Percentiles rank a stretch among this genome's conserved stretches.
These are phyloP conservation scores for Hymenochirus boettgeri DNA, from an alignment of 2,113 vertebrate species.

Conservation along the genomic window DNA sequence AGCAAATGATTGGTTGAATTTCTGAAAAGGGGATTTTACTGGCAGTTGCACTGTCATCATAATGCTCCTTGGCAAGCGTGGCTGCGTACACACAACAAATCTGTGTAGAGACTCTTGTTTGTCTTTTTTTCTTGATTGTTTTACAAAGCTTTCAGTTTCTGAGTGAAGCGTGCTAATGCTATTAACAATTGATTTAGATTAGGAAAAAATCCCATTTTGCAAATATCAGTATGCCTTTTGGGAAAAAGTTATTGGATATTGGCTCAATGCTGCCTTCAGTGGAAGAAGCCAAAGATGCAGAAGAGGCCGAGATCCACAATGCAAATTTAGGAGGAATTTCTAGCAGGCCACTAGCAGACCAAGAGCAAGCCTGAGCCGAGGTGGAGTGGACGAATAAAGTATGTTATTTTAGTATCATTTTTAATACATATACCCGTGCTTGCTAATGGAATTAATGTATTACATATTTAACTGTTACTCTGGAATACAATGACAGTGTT, in stretches of 20 bases:
- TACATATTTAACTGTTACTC: no score
- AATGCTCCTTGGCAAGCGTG: not conserved
- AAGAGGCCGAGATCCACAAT: constrained; percentile 21
- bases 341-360: constrained; percentile 48
- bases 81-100: not conserved
- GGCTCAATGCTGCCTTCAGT: constrained; percentile 49
- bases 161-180: no score
- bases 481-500: no score
- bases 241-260: no score
- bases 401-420: constrained; percentile 12
- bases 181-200: no score
- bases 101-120: not conserved
- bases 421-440: no score
- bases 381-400: constrained; percentile 51
- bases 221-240: no score
- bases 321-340: constrained; percentile 50
- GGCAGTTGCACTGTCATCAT: not conserved
- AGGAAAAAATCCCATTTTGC: no score
- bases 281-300: constrained; percentile 51
- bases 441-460: no score
- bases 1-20: not conserved
- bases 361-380: constrained; percentile 44
- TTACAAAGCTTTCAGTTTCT: no score
- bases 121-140: not conserved
- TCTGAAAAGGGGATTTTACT: not conserved